phyloP scores from a whole-genome alignment of 2,113 vertebrate species.

The Bubo blakistoni region DNA sequence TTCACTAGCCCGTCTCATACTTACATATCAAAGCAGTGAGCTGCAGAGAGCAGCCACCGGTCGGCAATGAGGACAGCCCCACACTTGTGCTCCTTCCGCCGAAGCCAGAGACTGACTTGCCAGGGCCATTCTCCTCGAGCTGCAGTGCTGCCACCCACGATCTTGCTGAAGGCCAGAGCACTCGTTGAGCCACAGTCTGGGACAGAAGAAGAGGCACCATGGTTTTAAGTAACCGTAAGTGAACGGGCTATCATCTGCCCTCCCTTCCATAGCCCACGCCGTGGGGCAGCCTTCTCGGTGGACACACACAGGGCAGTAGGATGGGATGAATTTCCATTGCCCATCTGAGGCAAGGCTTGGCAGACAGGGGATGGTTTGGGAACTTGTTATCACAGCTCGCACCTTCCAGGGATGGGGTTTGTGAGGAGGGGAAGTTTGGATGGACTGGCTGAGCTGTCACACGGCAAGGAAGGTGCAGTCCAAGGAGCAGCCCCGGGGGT shows the following conservation, averaged over 20 bases:
- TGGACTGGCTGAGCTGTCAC: neutral
- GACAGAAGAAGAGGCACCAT: neutral
- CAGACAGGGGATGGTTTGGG: neutral
- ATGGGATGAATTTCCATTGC: neutral
- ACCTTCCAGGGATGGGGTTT: neutral
- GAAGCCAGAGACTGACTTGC: conserved; percentile 90
- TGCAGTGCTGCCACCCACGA: conserved; percentile 84
- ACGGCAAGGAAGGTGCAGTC: neutral
- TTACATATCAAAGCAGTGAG: conserved; percentile 90
- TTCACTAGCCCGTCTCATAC: neutral
- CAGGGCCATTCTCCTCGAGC: conserved; percentile 91
- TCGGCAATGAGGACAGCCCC: conserved; percentile 88
- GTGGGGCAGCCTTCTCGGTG: no score
- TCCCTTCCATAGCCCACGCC: neutral
- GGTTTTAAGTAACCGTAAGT: neutral
- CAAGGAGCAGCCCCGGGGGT: neutral
- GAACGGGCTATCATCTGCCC: neutral
- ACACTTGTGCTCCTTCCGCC: conserved; percentile 83
- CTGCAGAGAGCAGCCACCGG: conserved; percentile 90
- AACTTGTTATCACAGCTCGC: neutral
- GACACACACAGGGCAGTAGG: neutral
- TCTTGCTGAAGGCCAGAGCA: conserved; percentile 74
- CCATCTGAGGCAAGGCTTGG: neutral
- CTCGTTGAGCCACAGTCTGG: conserved; percentile 85
- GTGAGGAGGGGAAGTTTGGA: neutral